These are phyloP conservation scores for Protobothrops mucrosquamatus DNA, from an alignment of 2,113 vertebrate species.

Conservation along the genomic window DNA sequence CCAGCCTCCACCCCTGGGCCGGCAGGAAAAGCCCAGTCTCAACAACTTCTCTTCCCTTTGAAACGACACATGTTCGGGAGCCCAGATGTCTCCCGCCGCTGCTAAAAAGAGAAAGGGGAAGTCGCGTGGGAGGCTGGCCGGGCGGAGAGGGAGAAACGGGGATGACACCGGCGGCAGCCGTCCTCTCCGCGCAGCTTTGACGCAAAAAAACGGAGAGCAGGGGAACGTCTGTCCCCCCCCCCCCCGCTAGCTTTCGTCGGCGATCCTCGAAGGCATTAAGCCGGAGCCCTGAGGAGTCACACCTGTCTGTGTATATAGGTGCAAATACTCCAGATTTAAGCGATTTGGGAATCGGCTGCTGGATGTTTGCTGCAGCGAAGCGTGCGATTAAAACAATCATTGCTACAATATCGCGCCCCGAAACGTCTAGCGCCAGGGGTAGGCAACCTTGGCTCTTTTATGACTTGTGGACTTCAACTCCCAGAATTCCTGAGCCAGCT, in stretches of 20 bases:
- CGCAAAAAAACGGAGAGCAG: too few relatives aligned
- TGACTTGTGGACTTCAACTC: too few relatives aligned
- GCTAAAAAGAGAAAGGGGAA: constrained; percentile 19
- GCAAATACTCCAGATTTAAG: background rate
- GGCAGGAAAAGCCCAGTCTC: constrained; percentile 62
- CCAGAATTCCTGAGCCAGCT: too few relatives aligned
- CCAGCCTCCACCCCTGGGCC: constrained; percentile 46
- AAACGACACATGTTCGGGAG: constrained; percentile 56
- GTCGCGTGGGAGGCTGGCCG: background rate
- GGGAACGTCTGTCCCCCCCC: too few relatives aligned
- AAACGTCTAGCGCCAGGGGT: too few relatives aligned
- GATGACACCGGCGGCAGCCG: background rate
- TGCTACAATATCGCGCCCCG: background rate
- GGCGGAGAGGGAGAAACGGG: background rate
- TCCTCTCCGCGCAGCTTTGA: background rate
- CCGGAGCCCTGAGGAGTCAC: background rate
- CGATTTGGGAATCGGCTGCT: background rate
- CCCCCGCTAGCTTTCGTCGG: too few relatives aligned
- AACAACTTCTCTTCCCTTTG: constrained; percentile 49
- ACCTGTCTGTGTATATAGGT: background rate
- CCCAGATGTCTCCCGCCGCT: constrained; percentile 52
- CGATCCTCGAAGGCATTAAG: background rate
- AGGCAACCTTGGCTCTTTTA: too few relatives aligned
- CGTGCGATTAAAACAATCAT: background rate
- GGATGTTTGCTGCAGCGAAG: too few relatives aligned